phyloP scores from a whole-genome alignment of 1,140 invertebrate species.

The Melitaea cinxia region DNA sequence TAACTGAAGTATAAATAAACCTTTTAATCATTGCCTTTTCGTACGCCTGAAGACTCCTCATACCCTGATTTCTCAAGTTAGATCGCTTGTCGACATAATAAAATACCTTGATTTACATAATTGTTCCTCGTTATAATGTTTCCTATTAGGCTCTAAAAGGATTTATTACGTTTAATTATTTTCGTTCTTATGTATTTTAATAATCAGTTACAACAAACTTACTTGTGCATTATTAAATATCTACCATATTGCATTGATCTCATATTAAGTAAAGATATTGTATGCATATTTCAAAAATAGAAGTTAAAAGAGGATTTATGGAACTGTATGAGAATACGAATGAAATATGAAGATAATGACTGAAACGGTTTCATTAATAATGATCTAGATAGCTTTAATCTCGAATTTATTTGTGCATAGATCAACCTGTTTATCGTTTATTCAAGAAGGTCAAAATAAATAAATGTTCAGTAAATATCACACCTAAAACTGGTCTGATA shows the following conservation, averaged over 20 bases:
- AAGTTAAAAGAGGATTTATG: no score
- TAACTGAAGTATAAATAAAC: slow-evolving; percentile 12
- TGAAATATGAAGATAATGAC: no score
- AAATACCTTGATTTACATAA: not conserved
- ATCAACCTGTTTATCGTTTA: no score
- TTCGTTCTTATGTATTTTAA: not conserved
- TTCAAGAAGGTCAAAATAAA: no score
- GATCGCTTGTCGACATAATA: slow-evolving; percentile 11
- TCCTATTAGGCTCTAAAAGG: not conserved
- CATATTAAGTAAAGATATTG: not conserved
- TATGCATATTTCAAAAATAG: no score
- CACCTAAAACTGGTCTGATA: no score
- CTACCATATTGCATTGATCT: not conserved
- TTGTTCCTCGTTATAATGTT: not conserved
- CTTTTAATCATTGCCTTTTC: slow-evolving; percentile 24
- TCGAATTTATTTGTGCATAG: no score
- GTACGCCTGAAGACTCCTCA: slow-evolving; percentile 18
- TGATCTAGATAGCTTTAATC: no score
- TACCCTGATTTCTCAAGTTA: slow-evolving; percentile 16
- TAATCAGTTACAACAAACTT: not conserved
- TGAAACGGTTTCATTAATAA: no score
- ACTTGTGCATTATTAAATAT: not conserved
- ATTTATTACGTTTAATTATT: not conserved
- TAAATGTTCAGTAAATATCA: no score
- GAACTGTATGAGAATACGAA: no score